Conservation (phyloP, 2,113 vertebrate genomes). For the Python bivittatus region DNA sequence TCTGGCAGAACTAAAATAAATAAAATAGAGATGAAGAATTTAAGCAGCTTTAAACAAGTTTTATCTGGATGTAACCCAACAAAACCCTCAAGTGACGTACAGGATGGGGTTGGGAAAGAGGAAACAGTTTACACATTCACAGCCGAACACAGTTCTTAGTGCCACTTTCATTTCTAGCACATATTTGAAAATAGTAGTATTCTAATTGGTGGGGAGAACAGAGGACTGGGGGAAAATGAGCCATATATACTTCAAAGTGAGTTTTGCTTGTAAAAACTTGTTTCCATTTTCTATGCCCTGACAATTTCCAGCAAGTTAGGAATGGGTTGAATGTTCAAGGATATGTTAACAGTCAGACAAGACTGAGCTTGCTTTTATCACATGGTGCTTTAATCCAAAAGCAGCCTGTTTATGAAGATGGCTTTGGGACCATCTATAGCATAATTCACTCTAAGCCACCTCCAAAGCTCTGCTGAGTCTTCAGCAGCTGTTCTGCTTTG, state of each 20-base stretch:
- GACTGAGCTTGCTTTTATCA: slow-evolving; percentile 15
- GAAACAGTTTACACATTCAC: background rate
- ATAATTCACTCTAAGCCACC: background rate
- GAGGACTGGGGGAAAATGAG: background rate
- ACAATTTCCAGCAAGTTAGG: slow-evolving; percentile 25
- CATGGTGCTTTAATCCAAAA: background rate
- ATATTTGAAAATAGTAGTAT: background rate
- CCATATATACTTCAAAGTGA: background rate
- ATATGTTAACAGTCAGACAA: background rate
- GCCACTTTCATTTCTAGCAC: background rate
- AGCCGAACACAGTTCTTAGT: background rate
- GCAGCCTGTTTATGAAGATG: background rate
- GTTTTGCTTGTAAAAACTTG: slow-evolving; percentile 25
- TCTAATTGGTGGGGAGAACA: background rate
- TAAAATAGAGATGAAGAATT: background rate
- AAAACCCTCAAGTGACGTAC: background rate
- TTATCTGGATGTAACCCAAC: background rate
- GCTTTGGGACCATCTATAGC: background rate
- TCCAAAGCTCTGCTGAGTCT: background rate
- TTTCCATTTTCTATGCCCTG: background rate
- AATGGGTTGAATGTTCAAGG: slow-evolving; percentile 21
- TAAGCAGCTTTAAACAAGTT: background rate
- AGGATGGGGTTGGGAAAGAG: background rate
- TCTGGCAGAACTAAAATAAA: background rate
- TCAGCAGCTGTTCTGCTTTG: background rate